Conservation (phyloP, 2,888 invertebrate species). For the Drosophila merina region DNA sequence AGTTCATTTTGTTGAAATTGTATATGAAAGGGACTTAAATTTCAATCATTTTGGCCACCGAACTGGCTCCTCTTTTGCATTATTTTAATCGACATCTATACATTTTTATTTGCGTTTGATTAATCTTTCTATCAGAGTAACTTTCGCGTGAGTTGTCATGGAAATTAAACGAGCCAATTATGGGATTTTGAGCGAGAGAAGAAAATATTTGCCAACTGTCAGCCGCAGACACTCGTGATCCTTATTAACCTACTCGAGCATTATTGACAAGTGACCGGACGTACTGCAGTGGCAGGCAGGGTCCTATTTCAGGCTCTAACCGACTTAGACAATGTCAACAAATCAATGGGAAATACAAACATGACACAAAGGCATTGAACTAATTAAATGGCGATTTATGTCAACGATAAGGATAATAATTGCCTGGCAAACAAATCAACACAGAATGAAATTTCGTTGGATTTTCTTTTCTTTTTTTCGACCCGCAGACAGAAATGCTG, state of each 20-base stretch:
- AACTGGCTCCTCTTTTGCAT: no score
- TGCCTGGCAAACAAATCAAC: slow-evolving; percentile 70
- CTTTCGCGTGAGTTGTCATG: slow-evolving; percentile 23
- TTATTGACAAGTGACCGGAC: slow-evolving; percentile 19
- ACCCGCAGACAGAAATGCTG: slow-evolving; percentile 20
- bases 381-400: slow-evolving; percentile 81
- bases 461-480: slow-evolving; percentile 41
- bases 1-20: no score
- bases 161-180: slow-evolving; percentile 31
- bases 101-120: neutral
- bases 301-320: slow-evolving; percentile 23
- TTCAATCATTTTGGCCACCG: no score
- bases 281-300: neutral
- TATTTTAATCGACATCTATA: neutral
- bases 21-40: neutral
- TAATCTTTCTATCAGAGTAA: slow-evolving; percentile 6
- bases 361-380: slow-evolving; percentile 65
- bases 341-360: slow-evolving; percentile 71
- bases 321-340: slow-evolving; percentile 62
- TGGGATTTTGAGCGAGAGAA: slow-evolving; percentile 17
- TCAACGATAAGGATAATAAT: slow-evolving; percentile 80
- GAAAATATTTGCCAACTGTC: slow-evolving; percentile 38
- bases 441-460: slow-evolving; percentile 34
- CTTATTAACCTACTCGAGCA: slow-evolving; percentile 36
- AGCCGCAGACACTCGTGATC: slow-evolving; percentile 38